A percentile compares a stretch with the other conserved stretches of the same genome.
phyloP scores from a whole-genome alignment of 1,140 invertebrate genomes.

The Drosophila repleta region DNA sequence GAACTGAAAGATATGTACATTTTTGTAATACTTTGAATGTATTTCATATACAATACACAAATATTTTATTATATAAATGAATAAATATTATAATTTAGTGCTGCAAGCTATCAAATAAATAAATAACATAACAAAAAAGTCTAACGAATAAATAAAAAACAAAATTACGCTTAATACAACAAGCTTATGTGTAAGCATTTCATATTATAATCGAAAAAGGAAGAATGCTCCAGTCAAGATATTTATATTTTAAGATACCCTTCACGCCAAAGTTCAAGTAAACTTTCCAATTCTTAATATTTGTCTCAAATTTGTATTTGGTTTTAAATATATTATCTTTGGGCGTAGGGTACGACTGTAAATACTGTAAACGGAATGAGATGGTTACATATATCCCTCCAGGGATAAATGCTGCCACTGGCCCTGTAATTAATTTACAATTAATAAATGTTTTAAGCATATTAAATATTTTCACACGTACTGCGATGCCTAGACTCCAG shows the following conservation, averaged over 20 bases:
- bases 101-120: slow-evolving; percentile 5
- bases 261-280: neutral
- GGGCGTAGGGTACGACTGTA: slow-evolving; percentile 24
- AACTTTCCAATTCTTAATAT: neutral
- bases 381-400: slow-evolving; percentile 70
- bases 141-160: neutral
- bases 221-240: slow-evolving; percentile 4
- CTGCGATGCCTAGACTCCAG: slow-evolving; percentile 90
- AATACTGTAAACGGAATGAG: slow-evolving; percentile 50
- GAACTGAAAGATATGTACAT: no score
- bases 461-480: slow-evolving; percentile 78
- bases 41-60: slow-evolving; percentile 8
- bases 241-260: neutral
- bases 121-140: slow-evolving; percentile 1
- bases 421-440: slow-evolving; percentile 54
- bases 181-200: slow-evolving; percentile 1
- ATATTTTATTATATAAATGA: neutral
- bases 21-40: neutral
- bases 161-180: slow-evolving; percentile 6
- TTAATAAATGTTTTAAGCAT: neutral
- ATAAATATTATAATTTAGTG: neutral
- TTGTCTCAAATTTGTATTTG: neutral
- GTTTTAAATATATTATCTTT: neutral
- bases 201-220: neutral
- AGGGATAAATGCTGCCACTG: slow-evolving; percentile 80